Evolutionary conservation across 2,888 invertebrate species (phyloP), one percentile per base, ranked within the genome.

Genomic region (Xestoiulus laeticollis): DNA sequence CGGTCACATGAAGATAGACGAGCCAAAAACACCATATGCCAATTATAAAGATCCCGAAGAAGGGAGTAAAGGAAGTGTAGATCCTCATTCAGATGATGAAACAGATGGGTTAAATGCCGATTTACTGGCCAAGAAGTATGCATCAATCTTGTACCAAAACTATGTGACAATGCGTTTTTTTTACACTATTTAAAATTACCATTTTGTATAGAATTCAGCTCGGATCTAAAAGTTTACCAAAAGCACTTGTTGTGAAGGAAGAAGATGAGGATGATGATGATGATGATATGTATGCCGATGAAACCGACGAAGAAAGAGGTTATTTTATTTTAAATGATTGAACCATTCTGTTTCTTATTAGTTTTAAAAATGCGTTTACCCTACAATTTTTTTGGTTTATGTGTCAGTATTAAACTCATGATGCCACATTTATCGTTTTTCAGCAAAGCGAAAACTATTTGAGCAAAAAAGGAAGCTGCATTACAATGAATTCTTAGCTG

Each of bases 1-100:
- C 93, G 99, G 99, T 12, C 98, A 98, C 91, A 99, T 99, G 98
- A 99, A 99, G 93, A 95, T 96, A 89, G 97, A 98, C 91, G 99
- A 99, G 93, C 99, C 99, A 1, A 99, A 99, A 92, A 99, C 99
- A 38, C 99, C 99, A 0, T 96, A 94, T 91, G 94, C 94, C 91
- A 94, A 94, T 89, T 92, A 91, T 88, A 91, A 92, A 85, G 93
- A 93, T 83, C 90, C 91, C 30, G 92, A 92, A 87, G 91, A 91
- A 78, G 92, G 92, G 78, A 6, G 19, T 22, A 59, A 32, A 43
- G 88, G 43, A 8, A 78, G 92, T 84, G 93, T 86, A 85, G 90
- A 90, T 33, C 90, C 90, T 14, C 89, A 90, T 8, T 90, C 94
- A 82, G 92, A 93, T 83, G 95, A 95, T 91, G 92, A 94, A 87